Conservation (phyloP, 2,888 invertebrate species). For the Agonopterix subpropinquella region DNA sequence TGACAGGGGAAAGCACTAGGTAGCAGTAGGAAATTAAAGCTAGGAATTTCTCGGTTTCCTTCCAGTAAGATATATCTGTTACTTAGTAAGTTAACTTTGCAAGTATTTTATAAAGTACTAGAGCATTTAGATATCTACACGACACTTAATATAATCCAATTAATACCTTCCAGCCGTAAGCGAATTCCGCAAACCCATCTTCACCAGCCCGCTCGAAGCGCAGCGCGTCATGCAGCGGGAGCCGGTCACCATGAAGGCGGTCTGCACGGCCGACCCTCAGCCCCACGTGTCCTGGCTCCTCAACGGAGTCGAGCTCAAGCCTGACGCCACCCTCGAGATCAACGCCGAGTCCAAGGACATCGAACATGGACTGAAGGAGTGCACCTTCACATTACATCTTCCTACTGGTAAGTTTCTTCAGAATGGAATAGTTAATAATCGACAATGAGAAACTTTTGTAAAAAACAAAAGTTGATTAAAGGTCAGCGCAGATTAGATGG, state of each 20-base stretch:
- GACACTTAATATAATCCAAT: background rate
- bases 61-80: no score
- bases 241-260: slow-evolving; percentile 79
- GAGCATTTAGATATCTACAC: background rate
- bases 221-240: slow-evolving; percentile 82
- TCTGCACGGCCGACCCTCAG: slow-evolving; percentile 91
- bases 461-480: no score
- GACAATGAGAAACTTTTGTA: no score
- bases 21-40: no score
- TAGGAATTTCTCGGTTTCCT: no score
- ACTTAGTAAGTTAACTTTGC: no score
- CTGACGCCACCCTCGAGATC: slow-evolving; percentile 79
- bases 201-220: slow-evolving; percentile 80
- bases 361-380: slow-evolving; percentile 87
- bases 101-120: no score
- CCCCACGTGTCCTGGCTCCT: slow-evolving; percentile 92
- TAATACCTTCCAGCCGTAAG: slow-evolving; percentile 76
- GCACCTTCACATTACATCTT: slow-evolving; percentile 85
- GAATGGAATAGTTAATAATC: no score
- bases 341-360: slow-evolving; percentile 79
- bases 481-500: no score
- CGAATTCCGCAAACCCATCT: slow-evolving; percentile 85
- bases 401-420: slow-evolving; percentile 72
- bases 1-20: no score
- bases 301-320: slow-evolving; percentile 80